Base-by-base conservation (phyloP, 1,140 invertebrate species). In the Drosophila equinoxialis region DNA sequence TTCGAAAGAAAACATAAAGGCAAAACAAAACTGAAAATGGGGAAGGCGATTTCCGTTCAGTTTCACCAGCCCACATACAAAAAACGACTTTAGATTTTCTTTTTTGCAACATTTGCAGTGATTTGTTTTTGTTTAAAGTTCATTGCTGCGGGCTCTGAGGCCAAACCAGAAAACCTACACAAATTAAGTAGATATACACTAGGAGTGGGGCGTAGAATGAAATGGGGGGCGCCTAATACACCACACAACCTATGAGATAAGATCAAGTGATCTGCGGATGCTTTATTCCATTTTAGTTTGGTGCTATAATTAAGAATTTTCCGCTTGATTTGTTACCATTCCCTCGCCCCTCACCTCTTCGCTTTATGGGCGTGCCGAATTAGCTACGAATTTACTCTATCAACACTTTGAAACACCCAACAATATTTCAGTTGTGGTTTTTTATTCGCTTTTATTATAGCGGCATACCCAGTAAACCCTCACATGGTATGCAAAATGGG, bases 41-140 rank as follows among this genome's bases (percentile, higher is more conserved):
- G 55, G n/a, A 62, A 30, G 39, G 61, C 61, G 6, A 33, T 48
- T 59, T 59, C 57, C 57, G 57, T 59, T 59, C 37, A n/a, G 33
- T 59, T 37, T 59, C 20, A 30, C 57, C 30, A 59, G 8, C 57
- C 57, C 33, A 59, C 57, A 59, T 37, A 17, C 14, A 14, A 58
- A 17, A 14, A 17, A 10, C 30, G n/a, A 37, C 33, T 59, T 59
- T 33, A 23, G 45, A 51, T 51, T 51, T 51, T 51, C 45, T 51
- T 23, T 33, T 59, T 59, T 20, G 57, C 57, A 58, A 58, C 57
- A 39, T 59, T 59, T 59, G 14, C 33, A 17, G 57, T 17, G 57
- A 59, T 39, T 55, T 55, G 10, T 55, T 26, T 55, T 59, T 11
- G 35, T 35, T 59, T 59, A 39, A 39, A 59, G 57, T 59, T 59